Evolutionary conservation across 2,113 vertebrate species (phyloP), one percentile per base, ranked within the genome.

Genomic region (Hippolais icterina): DNA sequence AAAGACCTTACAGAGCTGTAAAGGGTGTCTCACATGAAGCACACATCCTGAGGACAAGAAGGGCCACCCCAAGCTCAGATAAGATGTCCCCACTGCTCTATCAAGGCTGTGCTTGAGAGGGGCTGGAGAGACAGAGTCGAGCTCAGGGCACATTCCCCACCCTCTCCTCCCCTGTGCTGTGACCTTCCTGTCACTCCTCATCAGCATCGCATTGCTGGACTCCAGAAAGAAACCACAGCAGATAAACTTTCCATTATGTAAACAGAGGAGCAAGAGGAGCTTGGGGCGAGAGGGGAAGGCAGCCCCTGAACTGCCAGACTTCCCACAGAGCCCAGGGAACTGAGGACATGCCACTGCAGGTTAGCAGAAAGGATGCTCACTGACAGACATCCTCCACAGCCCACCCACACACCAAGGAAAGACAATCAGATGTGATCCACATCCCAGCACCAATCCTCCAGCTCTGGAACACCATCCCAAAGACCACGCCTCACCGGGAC

Each of bases 141-240:
- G 77, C 61, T 35, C 44, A 10, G 77, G 92, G 74, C 71, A 50
- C 5, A 2, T 60, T 90, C 28, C 83, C 29, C 84, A 59, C 35
- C 35, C 53, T 83, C 80, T 54, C 82, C 56, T 83, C 35, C 65
- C 56, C 70, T 49, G 74, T 1, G 8, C 69, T 35, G 77, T 83
- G 93, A 95, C 95, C 94, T 96, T 96, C 94, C 90, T 94, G 95
- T 94, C 96, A 93, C 53, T 93, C 86, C 71, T 86, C 88, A 95
- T 97, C 92, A 97, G 74, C 11, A 1, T 90, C 4, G 4, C 60
- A 12, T 42, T 85, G 53, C 70, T 76, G 91, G 93, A 82, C 94
- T 92, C 60, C 0, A 6, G 54, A 81, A 96, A 96, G 85, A 89
- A 94, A 95, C 64, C 4, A 16, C 80, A 76, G 81, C 86, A 72